These are phyloP conservation scores for Uloborus diversus DNA, from an alignment of 1,140 invertebrate genomes.

Conservation along the genomic window DNA sequence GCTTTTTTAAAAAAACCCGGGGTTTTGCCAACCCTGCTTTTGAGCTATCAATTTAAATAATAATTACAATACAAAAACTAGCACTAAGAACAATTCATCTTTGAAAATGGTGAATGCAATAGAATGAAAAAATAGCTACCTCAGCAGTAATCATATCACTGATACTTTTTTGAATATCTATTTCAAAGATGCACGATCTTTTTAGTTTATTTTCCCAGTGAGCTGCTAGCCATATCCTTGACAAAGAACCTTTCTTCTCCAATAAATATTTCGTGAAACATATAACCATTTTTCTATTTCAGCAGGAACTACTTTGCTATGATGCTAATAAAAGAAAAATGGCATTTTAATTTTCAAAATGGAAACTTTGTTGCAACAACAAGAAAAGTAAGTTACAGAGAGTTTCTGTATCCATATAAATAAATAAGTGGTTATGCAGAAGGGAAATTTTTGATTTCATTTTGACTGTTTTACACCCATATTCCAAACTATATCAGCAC, in stretches of 20 bases:
- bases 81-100: too few relatives aligned
- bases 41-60: too few relatives aligned
- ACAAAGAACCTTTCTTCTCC: constrained; percentile 97
- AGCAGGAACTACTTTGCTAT: background rate
- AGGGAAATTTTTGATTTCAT: background rate
- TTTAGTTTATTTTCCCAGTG: constrained; percentile 99
- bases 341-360: background rate
- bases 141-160: constrained; percentile 98
- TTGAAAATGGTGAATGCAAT: too few relatives aligned
- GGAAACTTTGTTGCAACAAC: background rate
- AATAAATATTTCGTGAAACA: constrained; percentile 99
- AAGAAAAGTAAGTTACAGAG: background rate
- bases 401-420: background rate
- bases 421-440: background rate
- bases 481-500: background rate
- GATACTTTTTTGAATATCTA: constrained; percentile 98
- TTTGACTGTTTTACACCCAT: background rate
- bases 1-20: too few relatives aligned
- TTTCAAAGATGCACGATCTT: constrained; percentile 99
- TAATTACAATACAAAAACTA: too few relatives aligned
- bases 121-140: constrained; percentile 66
- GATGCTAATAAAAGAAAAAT: background rate
- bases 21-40: too few relatives aligned
- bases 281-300: constrained; percentile 67
- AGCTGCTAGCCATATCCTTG: constrained; percentile 98